Percentiles rank a stretch among this genome's conserved stretches.
Evolutionary conservation across 1,140 invertebrate species (phyloP).

Genomic region (Vanessa atalanta): DNA sequence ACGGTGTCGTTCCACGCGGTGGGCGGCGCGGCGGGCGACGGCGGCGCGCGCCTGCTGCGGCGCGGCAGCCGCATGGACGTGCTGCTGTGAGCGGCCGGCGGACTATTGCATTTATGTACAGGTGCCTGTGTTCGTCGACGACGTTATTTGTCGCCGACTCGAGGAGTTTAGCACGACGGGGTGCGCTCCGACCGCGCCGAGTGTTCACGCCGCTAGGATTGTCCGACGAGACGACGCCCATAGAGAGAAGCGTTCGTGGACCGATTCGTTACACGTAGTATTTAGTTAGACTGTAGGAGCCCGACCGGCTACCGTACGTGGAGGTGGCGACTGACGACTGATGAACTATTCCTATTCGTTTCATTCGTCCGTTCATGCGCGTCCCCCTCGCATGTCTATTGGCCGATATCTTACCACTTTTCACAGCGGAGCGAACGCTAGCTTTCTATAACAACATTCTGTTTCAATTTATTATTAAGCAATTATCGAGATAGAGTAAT

Average conservation of each 20-base stretch:
- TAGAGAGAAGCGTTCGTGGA: slow-evolving; percentile 15
- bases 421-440: no score
- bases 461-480: no score
- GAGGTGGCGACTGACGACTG: slow-evolving; percentile 13
- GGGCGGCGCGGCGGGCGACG: slow-evolving; percentile 84
- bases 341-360: not conserved
- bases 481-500: no score
- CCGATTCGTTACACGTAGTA: slow-evolving; percentile 34
- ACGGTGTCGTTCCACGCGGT: slow-evolving; percentile 89
- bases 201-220: no score
- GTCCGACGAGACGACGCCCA: not conserved
- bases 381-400: not conserved
- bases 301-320: not conserved
- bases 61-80: slow-evolving; percentile 91
- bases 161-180: not conserved
- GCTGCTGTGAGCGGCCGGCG: slow-evolving; percentile 82
- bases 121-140: slow-evolving; percentile 33
- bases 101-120: slow-evolving; percentile 33
- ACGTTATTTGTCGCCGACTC: slow-evolving; percentile 25
- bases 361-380: not conserved
- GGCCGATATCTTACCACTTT: no score
- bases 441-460: no score
- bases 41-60: slow-evolving; percentile 85
- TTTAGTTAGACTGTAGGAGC: slow-evolving; percentile 22
- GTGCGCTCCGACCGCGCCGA: not conserved